phyloP scores from a whole-genome alignment of 2,888 invertebrate species.

The Schrankia costaestrigalis region DNA sequence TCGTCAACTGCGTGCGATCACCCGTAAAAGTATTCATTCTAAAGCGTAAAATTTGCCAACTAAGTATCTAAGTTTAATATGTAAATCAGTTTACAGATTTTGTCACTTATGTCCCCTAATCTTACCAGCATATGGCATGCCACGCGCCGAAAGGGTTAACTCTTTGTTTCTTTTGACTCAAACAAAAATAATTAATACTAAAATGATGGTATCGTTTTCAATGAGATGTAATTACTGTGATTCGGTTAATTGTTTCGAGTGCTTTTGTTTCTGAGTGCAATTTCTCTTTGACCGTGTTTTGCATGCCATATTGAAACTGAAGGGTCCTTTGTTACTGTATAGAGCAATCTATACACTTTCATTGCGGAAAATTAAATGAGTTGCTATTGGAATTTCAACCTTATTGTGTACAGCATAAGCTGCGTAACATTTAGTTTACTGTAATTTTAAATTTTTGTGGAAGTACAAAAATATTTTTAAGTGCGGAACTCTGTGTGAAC shows the following conservation, averaged over 20 bases:
- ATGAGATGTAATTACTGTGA: constrained; percentile 71
- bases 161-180: constrained; percentile 60
- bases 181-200: constrained; percentile 53
- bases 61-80: no score
- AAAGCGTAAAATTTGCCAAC: no score
- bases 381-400: constrained; percentile 30
- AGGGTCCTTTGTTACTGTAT: constrained; percentile 47
- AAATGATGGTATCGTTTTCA: constrained; percentile 74
- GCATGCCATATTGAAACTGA: constrained; percentile 68
- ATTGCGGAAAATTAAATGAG: constrained; percentile 31
- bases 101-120: constrained; percentile 38
- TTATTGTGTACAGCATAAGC: constrained; percentile 20
- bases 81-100: constrained; percentile 39
- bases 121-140: constrained; percentile 56
- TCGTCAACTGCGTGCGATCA: no score
- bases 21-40: no score
- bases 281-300: constrained; percentile 72
- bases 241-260: constrained; percentile 71
- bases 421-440: not conserved
- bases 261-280: constrained; percentile 63
- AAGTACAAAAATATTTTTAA: constrained; percentile 28
- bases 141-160: constrained; percentile 70
- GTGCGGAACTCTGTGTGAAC: constrained; percentile 37
- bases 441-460: constrained; percentile 16
- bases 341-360: constrained; percentile 36